Conservation (phyloP, 2,888 invertebrate species). For the Tetrapedia diversipes region DNA sequence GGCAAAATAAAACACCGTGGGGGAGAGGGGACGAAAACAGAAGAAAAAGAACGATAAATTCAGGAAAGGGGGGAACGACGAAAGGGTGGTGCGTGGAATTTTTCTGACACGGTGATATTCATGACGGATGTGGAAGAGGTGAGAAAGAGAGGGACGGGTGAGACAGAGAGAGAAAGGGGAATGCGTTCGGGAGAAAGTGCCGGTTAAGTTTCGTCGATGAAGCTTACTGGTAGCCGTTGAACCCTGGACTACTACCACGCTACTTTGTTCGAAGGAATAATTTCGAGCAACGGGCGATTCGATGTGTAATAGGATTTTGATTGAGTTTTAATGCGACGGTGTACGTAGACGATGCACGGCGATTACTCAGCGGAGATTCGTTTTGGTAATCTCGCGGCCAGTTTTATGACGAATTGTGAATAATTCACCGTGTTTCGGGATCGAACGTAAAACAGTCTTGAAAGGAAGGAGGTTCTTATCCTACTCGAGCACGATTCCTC, state of each 20-base stretch:
- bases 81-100: slow-evolving; percentile 8
- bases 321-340: slow-evolving; percentile 8
- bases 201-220: slow-evolving; percentile 2
- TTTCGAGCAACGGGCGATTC: neutral
- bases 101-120: slow-evolving; percentile 27
- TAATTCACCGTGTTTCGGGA: too few relatives aligned
- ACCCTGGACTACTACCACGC: too few relatives aligned
- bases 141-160: too few relatives aligned
- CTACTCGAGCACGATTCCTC: too few relatives aligned
- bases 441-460: too few relatives aligned
- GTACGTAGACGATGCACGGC: neutral
- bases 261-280: slow-evolving; percentile 4
- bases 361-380: neutral
- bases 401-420: too few relatives aligned
- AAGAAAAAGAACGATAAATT: slow-evolving; percentile 20
- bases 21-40: neutral
- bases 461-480: too few relatives aligned
- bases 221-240: neutral
- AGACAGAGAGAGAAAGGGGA: slow-evolving; percentile 6
- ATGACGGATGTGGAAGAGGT: slow-evolving; percentile 19
- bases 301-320: slow-evolving; percentile 4
- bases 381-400: too few relatives aligned
- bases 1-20: slow-evolving; percentile 34
- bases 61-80: slow-evolving; percentile 9
- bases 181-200: neutral